Evolutionary conservation across 2,888 invertebrate species (phyloP).

Genomic region (Dioctria rufipes): DNA sequence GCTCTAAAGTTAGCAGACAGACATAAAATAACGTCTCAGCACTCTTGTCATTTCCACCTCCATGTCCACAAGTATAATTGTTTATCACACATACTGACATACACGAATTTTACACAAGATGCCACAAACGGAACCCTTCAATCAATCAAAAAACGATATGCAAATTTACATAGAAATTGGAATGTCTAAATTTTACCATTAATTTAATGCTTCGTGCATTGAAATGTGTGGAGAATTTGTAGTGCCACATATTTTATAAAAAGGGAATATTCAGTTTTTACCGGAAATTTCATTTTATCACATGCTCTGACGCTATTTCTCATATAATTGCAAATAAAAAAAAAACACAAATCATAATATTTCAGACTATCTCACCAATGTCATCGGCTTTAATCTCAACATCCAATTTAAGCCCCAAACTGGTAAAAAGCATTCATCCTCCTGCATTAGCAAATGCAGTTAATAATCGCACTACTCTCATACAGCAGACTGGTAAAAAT

Average conservation of each 20-base stretch:
- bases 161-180: background rate
- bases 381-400: conserved; percentile 51
- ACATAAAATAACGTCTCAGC: too few relatives aligned
- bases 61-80: too few relatives aligned
- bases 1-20: too few relatives aligned
- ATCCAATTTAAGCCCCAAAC: conserved; percentile 53
- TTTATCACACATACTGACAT: too few relatives aligned
- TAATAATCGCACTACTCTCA: conserved; percentile 42
- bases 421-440: conserved; percentile 54
- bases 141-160: too few relatives aligned
- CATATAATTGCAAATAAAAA: background rate
- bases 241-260: too few relatives aligned
- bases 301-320: background rate
- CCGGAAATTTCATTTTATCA: background rate
- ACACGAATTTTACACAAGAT: too few relatives aligned
- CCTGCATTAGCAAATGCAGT: conserved; percentile 53
- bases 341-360: background rate
- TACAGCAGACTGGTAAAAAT: conserved; percentile 55
- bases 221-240: too few relatives aligned
- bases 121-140: too few relatives aligned
- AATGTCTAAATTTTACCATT: background rate
- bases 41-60: too few relatives aligned
- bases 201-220: too few relatives aligned
- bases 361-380: conserved; percentile 48
- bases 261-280: too few relatives aligned